Base-by-base conservation (phyloP, 1,140 invertebrate species). In the Solen grandis region DNA sequence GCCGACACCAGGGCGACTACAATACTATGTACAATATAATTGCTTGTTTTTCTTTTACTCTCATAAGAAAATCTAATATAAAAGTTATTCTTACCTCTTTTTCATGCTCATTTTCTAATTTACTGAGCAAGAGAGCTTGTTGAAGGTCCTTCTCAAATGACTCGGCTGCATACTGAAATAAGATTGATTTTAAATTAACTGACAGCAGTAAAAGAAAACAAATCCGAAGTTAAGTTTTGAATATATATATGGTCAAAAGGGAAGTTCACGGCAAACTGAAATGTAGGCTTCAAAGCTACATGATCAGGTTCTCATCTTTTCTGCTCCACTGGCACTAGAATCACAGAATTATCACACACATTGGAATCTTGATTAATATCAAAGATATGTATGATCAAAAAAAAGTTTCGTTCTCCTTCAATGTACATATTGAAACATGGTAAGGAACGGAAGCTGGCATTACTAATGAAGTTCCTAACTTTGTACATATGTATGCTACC, bases 81-180 rank as follows among this genome's bases (percentile, higher is more conserved):
- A n/a, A n/a, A n/a, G n/a, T n/a, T n/a, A n/a, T n/a, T n/a, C n/a
- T 38, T 63, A 80, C 77, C 77, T 80, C 65, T 62, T 70, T 72
- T 35, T 72, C 46, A 22, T 80, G 68, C 52, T 80, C 77, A 63
- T 27, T 63, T 27, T 80, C 77, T 62, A 80, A 41, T 22, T 63
- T 72, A 29, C 77, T 80, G 0, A 80, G 57, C 52, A 80, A 55
- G n/a, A 80, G 35, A 3, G 77, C 77, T 22, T 80, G 77, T 50
- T 80, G 68, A 22, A 80, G 57, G 35, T 80, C 77, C 36, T 80
- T 80, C 22, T 80, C 77, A 73, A 80, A 80, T 8, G 59, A 5
- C 13, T 80, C 77, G 13, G 66, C 29, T 25, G 77, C 50, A 73
- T 36, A 73, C 77, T 80, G 66, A 54, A 72, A 80, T 60, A 2